Evolutionary conservation across 2,113 vertebrate species (phyloP).

Genomic region (Labrus mixtus): DNA sequence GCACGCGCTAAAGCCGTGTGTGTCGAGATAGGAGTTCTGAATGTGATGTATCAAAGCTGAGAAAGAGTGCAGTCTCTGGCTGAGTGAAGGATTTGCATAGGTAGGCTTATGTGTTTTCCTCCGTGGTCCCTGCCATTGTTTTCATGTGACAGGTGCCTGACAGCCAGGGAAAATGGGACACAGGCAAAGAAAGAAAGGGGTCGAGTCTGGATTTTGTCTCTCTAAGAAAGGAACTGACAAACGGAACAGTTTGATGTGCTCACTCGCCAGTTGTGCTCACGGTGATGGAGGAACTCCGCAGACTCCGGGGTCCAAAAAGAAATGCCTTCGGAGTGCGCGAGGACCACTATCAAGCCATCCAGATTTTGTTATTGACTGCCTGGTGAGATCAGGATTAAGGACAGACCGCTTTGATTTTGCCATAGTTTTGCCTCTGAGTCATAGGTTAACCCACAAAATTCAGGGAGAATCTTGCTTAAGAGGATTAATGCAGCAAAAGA

Average conservation of each 20-base stretch:
- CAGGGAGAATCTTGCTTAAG: slow-evolving; percentile 54
- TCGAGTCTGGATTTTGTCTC: slow-evolving; percentile 66
- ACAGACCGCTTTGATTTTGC: slow-evolving; percentile 34
- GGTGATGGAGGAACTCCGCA: slow-evolving; percentile 36
- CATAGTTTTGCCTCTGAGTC: slow-evolving; percentile 26
- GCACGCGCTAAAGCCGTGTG: slow-evolving; percentile 30
- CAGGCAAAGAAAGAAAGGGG: slow-evolving; percentile 58
- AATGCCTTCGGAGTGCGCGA: slow-evolving; percentile 33
- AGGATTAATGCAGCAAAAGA: slow-evolving; percentile 61
- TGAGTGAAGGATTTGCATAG: slow-evolving; percentile 74
- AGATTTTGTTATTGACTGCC: slow-evolving; percentile 42
- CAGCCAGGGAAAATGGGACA: slow-evolving; percentile 74
- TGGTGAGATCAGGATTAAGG: slow-evolving; percentile 51
- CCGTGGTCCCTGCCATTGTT: slow-evolving; percentile 72
- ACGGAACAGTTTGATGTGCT: slow-evolving; percentile 62
- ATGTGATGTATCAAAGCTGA: slow-evolving; percentile 56
- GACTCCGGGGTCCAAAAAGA: slow-evolving; percentile 33
- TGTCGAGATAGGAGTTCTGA: slow-evolving; percentile 61
- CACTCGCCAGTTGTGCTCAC: slow-evolving; percentile 31
- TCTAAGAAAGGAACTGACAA: slow-evolving; percentile 72
- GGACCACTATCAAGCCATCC: slow-evolving; percentile 44
- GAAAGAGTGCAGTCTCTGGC: slow-evolving; percentile 50
- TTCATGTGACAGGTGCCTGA: slow-evolving; percentile 77
- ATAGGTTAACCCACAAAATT: slow-evolving; percentile 56
- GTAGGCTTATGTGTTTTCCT: slow-evolving; percentile 74